Base-by-base conservation (phyloP, 2,888 invertebrate species). In the Drosophila mimica region DNA sequence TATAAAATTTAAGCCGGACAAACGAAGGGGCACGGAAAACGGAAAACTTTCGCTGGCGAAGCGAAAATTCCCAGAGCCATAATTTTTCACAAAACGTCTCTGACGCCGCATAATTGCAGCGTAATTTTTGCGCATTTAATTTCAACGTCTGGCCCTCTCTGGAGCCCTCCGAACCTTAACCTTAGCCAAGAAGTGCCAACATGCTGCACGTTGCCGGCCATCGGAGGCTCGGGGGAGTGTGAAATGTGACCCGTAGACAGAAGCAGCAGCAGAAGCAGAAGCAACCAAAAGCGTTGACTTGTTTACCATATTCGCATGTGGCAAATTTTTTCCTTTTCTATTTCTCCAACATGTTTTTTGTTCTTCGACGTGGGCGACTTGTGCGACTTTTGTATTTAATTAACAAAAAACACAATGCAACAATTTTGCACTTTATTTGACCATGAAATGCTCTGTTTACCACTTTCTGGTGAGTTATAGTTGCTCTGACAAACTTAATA, bases 51-150 rank as follows among this genome's bases (percentile, higher is more conserved):
- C 83, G 81, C 83, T 84, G 70, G 56, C 70, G 38, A 60, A 64
- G 73, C 74, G 66, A 74, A 82, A 70, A 82, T 84, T 87, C 84
- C 84, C 84, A 84, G 65, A 81, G 84, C 84, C 84, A 85, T 87
- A 81, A 85, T 85, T 82, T 87, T 80, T 79, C 79, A 67, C 69
- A 53, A 78, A 78, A 79, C 82, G 78, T 81, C 83, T 75, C 84
- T 82, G 74, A 87, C 85, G 81, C 88, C 85, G 85, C 85, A 86
- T 86, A 86, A 86, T 86, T 86, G 85, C 84, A 84, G 77, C 84
- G 85, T 87, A 87, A 87, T 85, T 85, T 83, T 77, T 59, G 83
- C 82, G 87, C 81, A 85, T 84, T 85, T 85, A 87, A 84, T 87
- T 81, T 81, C 71, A 75, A 63, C 69, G 87, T 88, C 85, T 87